phyloP scores from a whole-genome alignment of 2,113 vertebrate genomes.

The Orycteropus afer region DNA sequence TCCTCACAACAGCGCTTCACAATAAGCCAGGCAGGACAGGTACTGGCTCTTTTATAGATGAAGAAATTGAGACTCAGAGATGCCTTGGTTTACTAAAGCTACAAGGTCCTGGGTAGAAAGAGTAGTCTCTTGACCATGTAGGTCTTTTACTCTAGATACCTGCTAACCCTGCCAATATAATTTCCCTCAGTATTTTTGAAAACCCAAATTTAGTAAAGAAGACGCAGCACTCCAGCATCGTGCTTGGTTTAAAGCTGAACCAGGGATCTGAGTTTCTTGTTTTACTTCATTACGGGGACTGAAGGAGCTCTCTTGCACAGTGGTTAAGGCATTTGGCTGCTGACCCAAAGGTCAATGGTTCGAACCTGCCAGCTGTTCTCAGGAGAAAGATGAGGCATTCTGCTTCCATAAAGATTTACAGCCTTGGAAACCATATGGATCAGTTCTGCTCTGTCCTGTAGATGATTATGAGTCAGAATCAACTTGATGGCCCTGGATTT shows the following conservation, averaged over 20 bases:
- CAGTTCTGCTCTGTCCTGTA: too few species aligned
- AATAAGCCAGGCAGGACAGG: not conserved
- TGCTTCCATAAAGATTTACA: too few species aligned
- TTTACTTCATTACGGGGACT: not conserved
- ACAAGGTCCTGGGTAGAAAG: not conserved
- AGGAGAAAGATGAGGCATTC: too few species aligned
- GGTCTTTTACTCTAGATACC: not conserved
- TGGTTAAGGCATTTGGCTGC: too few species aligned
- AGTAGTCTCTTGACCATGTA: not conserved
- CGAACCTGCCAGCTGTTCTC: not conserved
- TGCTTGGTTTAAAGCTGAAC: not conserved
- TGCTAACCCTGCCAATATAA: not conserved
- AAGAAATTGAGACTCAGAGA: not conserved
- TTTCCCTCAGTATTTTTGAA: not conserved
- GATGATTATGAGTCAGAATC: too few species aligned
- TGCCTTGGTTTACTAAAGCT: not conserved
- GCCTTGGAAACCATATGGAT: too few species aligned
- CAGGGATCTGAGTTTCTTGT: not conserved
- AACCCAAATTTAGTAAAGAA: not conserved
- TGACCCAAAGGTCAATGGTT: too few species aligned
- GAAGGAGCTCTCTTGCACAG: too few species aligned
- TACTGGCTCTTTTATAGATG: slow-evolving; percentile 24
- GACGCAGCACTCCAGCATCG: not conserved
- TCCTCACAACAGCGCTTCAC: not conserved
- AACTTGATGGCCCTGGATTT: too few species aligned